Percentiles rank a stretch among this genome's conserved stretches.
Conservation (phyloP, 2,113 vertebrate species). For the Stigmatopora argus region DNA sequence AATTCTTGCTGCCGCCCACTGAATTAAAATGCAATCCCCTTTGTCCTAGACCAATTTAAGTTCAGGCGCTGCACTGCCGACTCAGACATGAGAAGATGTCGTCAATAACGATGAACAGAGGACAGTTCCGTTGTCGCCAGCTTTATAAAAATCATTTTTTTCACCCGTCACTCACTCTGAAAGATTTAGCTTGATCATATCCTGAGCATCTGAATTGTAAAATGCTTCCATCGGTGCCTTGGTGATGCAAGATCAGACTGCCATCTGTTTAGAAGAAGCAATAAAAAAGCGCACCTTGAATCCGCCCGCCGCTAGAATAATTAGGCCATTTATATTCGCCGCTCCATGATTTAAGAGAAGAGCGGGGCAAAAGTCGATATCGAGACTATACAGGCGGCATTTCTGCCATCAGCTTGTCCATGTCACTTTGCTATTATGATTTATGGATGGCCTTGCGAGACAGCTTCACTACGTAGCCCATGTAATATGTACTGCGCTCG, state of each 20-base stretch:
- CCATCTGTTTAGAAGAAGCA: conserved; percentile 47
- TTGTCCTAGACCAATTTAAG: conserved; percentile 20
- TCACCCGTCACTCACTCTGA: conserved; percentile 27
- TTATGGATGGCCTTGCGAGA: conserved; percentile 65
- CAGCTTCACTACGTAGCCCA: conserved; percentile 48
- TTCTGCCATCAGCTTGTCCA: conserved; percentile 64
- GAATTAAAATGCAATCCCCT: conserved; percentile 4
- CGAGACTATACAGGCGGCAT: conserved; percentile 59
- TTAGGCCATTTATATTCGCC: conserved; percentile 71
- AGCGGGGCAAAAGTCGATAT: conserved; percentile 58
- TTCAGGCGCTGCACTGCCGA: conserved; percentile 28
- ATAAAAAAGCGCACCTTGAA: conserved; percentile 58
- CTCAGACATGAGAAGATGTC: conserved; percentile 24
- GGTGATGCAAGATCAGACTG: conserved; percentile 40
- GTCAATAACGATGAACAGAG: conserved; percentile 8
- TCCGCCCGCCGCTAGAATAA: conserved; percentile 61
- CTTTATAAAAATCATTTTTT: conserved; percentile 28
- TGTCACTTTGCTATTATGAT: conserved; percentile 69
- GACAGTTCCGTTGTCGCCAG: conserved; percentile 5
- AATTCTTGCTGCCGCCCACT: background rate
- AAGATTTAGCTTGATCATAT: conserved; percentile 3
- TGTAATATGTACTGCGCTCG: conserved; percentile 56
- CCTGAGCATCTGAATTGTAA: conserved; percentile 5
- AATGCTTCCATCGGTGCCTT: conserved; percentile 11
- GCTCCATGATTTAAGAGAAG: conserved; percentile 64